Percentiles rank a stretch among this genome's conserved stretches.
Evolutionary conservation across 2,888 invertebrate genomes (phyloP).

Genomic region (Calliopum simillimum): DNA sequence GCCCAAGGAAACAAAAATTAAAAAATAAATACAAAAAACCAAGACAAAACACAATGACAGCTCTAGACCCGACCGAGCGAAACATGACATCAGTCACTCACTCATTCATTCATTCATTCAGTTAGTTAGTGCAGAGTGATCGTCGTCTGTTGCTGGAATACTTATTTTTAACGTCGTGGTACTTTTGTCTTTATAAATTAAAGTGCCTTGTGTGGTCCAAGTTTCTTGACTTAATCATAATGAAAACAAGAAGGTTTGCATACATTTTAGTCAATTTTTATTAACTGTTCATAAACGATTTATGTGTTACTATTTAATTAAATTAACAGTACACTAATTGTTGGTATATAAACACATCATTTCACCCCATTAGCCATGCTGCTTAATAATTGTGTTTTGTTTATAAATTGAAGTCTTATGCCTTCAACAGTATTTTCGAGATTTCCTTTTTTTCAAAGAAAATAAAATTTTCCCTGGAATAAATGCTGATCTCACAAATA

Average conservation of each 20-base stretch:
- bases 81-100: not conserved
- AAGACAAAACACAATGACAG: conserved; percentile 1
- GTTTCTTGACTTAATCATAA: no score
- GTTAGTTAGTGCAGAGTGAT: not conserved
- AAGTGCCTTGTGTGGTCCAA: no score
- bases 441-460: not conserved
- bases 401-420: conserved; percentile 1
- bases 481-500: conserved; percentile 36
- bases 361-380: not conserved
- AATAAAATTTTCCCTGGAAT: not conserved
- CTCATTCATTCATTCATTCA: no score
- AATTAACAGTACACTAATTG: conserved; percentile 24
- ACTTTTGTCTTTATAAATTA: no score
- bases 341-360: conserved; percentile 1
- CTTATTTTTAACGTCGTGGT: no score
- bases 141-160: no score
- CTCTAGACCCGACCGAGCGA: not conserved
- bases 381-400: conserved; percentile 16
- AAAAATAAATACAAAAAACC: conserved; percentile 2
- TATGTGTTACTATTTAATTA: conserved; percentile 49
- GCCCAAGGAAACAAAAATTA: conserved; percentile 13
- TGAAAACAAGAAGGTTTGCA: no score
- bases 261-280: not conserved
- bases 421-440: not conserved
- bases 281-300: conserved; percentile 32